Evolutionary conservation across 2,888 invertebrate species (phyloP), one percentile per base, ranked within the genome.

Genomic region (Chaitophorus viminalis): DNA sequence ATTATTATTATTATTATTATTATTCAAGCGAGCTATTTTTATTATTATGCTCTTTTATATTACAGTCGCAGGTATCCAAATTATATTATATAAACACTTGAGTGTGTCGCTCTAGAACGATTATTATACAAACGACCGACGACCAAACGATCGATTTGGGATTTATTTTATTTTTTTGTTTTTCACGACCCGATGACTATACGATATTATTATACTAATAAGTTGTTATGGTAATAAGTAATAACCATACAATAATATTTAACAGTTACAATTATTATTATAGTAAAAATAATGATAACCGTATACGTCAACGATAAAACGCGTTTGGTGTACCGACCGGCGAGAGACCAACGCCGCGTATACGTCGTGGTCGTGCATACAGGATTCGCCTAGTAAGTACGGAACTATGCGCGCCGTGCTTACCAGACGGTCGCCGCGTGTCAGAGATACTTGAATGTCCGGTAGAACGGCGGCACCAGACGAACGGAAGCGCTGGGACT

Each of bases 401-500:
- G 11, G 14, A 14, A 46, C 29, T 65, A 11, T 0, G 8, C 31
- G 21, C 21, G 33, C 60, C 33, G 36, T 6, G 65, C 52, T 46
- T 68, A 74, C 79, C 87, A 86, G 87, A 65, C 79, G 81, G 65
- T 0, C 36, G 39, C 79, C 74, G 31, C 25, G 65, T 87, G 87
- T 87, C 87, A 87, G 81, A 87, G 87, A 33, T 81, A 87, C 74
- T 87, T n/a, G 36, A 87, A 75, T 29, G 87, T 87, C 29, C n/a
- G 29, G 65, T 81, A 74, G 11, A 87, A 74, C 60, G 87, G 87
- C 21, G 87, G 87, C 11, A 75, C 33, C 17, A 81, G 65, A 9
- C 81, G 74, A 18, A 75, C 46, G 18, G 87, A 87, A 8, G 72
- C 72, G 29, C 87, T 87, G 3, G 87, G 87, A 5, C 79, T 87